These are phyloP conservation scores for Meriones psammophilus DNA, from an alignment of 2,797 vertebrate species.

Conservation along the genomic window DNA sequence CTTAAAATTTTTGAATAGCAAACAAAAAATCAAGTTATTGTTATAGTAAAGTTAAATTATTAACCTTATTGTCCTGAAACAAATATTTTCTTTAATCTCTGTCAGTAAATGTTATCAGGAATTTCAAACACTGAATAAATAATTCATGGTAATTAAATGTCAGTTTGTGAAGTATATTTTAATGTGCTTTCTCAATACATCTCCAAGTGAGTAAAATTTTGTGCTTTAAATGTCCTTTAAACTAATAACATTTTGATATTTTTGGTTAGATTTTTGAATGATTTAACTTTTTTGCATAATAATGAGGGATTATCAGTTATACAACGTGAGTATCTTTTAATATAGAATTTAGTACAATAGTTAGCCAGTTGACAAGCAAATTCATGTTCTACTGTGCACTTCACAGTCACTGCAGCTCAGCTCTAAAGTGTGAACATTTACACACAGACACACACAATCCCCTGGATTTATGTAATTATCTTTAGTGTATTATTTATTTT, in stretches of 20 bases:
- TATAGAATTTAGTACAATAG: not conserved
- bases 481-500: not conserved
- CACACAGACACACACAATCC: not conserved
- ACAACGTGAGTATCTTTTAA: not conserved
- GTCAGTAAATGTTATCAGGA: conserved; percentile 23
- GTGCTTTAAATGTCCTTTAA: not conserved
- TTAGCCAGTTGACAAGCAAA: not conserved
- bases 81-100: conserved; percentile 14
- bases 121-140: conserved; percentile 30
- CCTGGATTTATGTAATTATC: not conserved
- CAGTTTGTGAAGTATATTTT: not conserved
- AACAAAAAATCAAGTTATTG: not conserved
- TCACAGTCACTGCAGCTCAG: not conserved
- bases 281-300: not conserved
- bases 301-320: not conserved
- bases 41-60: conserved; percentile 6
- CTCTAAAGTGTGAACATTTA: not conserved
- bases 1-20: not conserved
- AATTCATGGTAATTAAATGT: conserved; percentile 28
- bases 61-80: not conserved
- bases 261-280: not conserved
- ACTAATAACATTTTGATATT: not conserved
- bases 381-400: not conserved
- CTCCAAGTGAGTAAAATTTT: not conserved
- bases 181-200: not conserved